Evolutionary conservation across 2,113 vertebrate species (phyloP).

Genomic region (Mormyrus iriodes): DNA sequence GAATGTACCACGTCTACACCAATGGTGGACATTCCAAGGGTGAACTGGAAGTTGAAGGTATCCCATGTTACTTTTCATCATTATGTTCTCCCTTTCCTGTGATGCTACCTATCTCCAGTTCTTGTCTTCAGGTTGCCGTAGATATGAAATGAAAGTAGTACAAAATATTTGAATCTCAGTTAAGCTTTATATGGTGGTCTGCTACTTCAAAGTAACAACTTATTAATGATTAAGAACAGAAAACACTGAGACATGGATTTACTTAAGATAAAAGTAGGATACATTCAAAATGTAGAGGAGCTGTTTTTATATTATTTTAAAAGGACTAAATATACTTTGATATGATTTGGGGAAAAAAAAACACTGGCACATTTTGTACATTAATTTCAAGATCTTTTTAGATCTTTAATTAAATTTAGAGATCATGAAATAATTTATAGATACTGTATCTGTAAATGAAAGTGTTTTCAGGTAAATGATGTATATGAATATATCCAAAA

Average conservation of each 20-base stretch:
- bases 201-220: not conserved
- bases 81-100: not conserved
- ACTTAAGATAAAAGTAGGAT: not conserved
- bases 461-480: too few species aligned
- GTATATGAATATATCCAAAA: not conserved
- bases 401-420: not conserved
- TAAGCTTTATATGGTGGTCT: not conserved
- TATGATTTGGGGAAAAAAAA: not conserved
- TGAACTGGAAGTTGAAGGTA: slow-evolving; percentile 84
- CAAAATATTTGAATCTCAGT: not conserved
- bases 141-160: not conserved
- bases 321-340: not conserved
- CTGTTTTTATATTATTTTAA: not conserved
- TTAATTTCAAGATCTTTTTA: not conserved
- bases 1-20: slow-evolving; percentile 73
- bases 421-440: not conserved
- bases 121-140: not conserved
- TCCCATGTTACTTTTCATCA: not conserved
- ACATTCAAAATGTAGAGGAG: not conserved
- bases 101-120: not conserved
- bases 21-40: slow-evolving; percentile 84
- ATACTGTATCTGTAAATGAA: not conserved
- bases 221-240: not conserved
- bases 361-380: not conserved
- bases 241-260: not conserved